Evolutionary conservation across 2,797 vertebrate species (phyloP), one percentile per base, ranked within the genome.

Genomic region (Valencia hispanica): DNA sequence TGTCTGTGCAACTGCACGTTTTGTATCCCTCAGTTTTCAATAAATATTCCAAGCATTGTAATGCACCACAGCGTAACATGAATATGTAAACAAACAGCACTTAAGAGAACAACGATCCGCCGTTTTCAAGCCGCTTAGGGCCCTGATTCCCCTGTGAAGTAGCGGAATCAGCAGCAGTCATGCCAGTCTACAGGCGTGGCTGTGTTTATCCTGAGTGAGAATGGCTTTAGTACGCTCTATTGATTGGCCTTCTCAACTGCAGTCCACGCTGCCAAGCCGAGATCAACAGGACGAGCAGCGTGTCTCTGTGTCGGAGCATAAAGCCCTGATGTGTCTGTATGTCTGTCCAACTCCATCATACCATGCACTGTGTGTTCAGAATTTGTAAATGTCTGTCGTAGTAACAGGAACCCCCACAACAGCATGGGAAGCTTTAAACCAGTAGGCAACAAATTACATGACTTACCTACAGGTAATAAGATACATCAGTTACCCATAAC

Each of bases 131-230:
- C 57, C 47, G 78, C 68, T 78, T 43, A 68, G 75, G 68, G 71
- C 73, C 73, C 73, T 63, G 50, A 69, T 78, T 82, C 57, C 75
- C 45, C 75, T 68, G 68, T 72, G 70, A 55, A 74, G 79, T 78
- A 75, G 53, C 32, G 66, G 70, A 78, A 74, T 48, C 53, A 73
- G 82, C 70, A 76, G 78, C 76, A 55, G 80, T 18, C 4, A 14
- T 57, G 76, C 70, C 32, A 15, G 51, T 79, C 45, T 74, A 73
- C 78, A 88, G 88, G 91, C 47, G 82, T 83, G 86, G 88, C 83
- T 86, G 79, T 94, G 93, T 94, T 94, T 92, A 92, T 92, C 92
- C 92, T 95, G 84, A 87, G 80, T 87, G 88, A 92, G 91, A 87
- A 90, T 86, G 85, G 86, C 89, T 92, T 87, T 81, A 84, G 89